Evolutionary conservation across 2,888 invertebrate genomes (phyloP).

Genomic region (Orthonychiurus folsomi): DNA sequence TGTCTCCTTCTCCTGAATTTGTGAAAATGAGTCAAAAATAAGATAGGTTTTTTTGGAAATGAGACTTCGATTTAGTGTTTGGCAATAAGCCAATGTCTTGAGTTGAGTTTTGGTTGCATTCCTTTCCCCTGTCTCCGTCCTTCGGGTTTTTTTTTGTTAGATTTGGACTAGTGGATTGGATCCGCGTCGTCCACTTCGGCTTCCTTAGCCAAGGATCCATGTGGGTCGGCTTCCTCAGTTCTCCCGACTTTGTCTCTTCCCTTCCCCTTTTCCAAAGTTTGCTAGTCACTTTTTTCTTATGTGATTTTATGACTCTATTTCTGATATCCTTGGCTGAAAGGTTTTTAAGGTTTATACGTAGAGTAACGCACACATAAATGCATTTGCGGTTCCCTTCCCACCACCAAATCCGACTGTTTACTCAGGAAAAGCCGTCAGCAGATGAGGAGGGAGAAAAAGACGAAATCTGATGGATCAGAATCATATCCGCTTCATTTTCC

Average conservation of each 20-base stretch:
- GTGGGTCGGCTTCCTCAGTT: neutral
- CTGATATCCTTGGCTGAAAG: neutral
- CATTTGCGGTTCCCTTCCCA: neutral
- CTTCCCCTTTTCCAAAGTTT: neutral
- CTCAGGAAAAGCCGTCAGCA: conserved; percentile 29
- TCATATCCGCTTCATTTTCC: no score
- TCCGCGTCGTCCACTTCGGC: conserved; percentile 5
- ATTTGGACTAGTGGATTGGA: conserved; percentile 9
- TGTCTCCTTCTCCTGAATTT: conserved; percentile 20
- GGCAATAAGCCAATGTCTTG: conserved; percentile 28
- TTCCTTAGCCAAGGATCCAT: neutral
- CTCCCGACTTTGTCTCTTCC: neutral
- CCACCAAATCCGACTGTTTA: conserved; percentile 28
- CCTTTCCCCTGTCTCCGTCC: conserved; percentile 11
- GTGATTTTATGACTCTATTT: neutral
- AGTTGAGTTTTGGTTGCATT: neutral
- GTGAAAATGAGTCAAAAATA: conserved; percentile 24
- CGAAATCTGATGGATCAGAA: conserved; percentile 33
- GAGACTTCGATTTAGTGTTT: conserved; percentile 31
- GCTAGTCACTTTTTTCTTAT: conserved; percentile 3
- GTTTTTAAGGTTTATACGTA: neutral
- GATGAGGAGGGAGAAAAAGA: conserved; percentile 21
- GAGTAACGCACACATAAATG: neutral
- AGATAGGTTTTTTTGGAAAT: conserved; percentile 27
- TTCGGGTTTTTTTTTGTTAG: conserved; percentile 19